Base-by-base conservation (phyloP, 1,140 invertebrate genomes). In the Adoxophyes honmai region DNA sequence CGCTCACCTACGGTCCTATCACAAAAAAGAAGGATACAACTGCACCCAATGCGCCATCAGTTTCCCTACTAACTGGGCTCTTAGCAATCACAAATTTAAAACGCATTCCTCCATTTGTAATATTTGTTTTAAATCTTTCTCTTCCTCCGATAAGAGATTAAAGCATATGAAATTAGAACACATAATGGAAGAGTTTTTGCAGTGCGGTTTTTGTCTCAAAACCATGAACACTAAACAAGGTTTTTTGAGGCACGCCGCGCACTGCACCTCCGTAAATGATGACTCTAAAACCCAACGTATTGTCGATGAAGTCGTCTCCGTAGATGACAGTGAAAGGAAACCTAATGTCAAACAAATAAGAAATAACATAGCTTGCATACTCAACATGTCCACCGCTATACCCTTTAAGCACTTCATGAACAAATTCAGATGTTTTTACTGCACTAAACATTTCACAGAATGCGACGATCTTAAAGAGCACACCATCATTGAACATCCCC, bases 331-430 rank as follows among this genome's bases (percentile, higher is more conserved):
- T 1, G 68, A 67, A 34, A 64, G 66, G 15, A 75, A 63, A 18
- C 38, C 62, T n/a, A 39, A 62, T 0, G 61, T 75, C 4, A 63
- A 74, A 60, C 69, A 70, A 57, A 66, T 84, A 35, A 66, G 78
- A 10, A 77, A 62, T 10, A 78, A 78, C 55, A 65, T 86, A n/a
- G 73, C 78, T 0, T 71, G 52, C 7, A 59, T 86, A 4, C 34
- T 86, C 0, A 86, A 84, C 33, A 82, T 81, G 73, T 81, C 81
- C 0, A 83, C 79, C 5, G 78, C 76, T 0, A 28, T 83, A 14
- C 81, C 80, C 0, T 86, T 86, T 52, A 86, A 86, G 39, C 76
- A 67, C 54, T 83, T 75, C 48, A 77, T 77, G 70, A 78, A 73
- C 48, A 72, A 61, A 36, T 83, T 84, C 42, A 63, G 78, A 38